Evolutionary conservation across 2,888 invertebrate species (phyloP), one percentile per base, ranked within the genome.

Genomic region (Steinernema hermaphroditum): DNA sequence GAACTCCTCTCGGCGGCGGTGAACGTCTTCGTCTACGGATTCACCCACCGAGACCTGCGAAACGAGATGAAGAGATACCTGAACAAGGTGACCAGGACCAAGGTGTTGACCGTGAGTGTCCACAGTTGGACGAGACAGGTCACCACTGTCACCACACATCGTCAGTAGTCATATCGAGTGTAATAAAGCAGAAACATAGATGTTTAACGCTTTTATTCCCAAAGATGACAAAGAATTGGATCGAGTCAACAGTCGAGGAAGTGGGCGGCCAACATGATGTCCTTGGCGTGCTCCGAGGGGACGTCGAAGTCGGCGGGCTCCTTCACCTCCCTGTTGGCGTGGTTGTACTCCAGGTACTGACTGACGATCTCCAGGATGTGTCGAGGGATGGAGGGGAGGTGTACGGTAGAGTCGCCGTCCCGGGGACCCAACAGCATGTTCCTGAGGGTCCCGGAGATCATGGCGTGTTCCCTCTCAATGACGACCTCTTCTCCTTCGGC

Each of bases 11-110:
- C 54, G 8, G 54, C 54, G 6, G 54, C 54, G 27, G 2, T 27
- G 54, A 54, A 54, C 27, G 27, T 54, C 27, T 54, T 54, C 54
- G 24, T 54, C 54, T 54, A 54, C 27, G 54, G 54, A 8, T 54
- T 8, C 54, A 27, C 54, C 27, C 54, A 54, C 27, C 22, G 54
- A 22, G 54, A 54, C 27, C 54, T 54, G 24, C 22, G 27, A 16
- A 54, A 14, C 54, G 54, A 14, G 22, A 27, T 54, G 54, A 22
- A 2, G 54, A 2, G 54, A 6, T 14, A 22, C 27, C 27, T 54
- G 6, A 2, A 16, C 27, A 4, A 24, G 27, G 27, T 22, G 2
- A 27, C 22, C 2, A 54, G 16, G 9, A 27, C 27, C 22, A 22
- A 54, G 12, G 27, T 54, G 22, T 16, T 54, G 22, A 27, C 54